Conservation (phyloP, 2,888 invertebrate species). For the Tipula unca region DNA sequence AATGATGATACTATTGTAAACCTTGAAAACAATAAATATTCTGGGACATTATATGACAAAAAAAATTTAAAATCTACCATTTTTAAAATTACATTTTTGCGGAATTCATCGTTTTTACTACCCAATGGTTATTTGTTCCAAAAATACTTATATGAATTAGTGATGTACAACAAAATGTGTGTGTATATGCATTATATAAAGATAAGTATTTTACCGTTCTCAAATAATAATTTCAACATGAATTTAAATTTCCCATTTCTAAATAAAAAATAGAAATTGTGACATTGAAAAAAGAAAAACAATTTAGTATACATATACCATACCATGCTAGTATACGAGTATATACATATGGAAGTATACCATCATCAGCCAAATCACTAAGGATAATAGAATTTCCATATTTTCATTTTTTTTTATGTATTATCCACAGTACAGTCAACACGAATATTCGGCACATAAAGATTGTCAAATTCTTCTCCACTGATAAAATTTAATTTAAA, state of each 20-base stretch:
- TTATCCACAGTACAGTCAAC: background rate
- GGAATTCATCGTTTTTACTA: background rate
- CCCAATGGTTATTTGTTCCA: background rate
- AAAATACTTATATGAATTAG: background rate
- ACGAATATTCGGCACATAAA: background rate
- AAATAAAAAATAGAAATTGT: background rate
- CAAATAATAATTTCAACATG: background rate
- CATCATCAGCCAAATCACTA: background rate
- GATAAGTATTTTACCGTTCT: background rate
- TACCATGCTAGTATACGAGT: background rate
- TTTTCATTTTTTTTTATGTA: background rate
- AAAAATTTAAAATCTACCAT: background rate
- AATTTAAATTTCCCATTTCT: background rate
- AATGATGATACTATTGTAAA: too few relatives aligned
- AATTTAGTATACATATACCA: background rate
- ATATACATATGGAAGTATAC: background rate
- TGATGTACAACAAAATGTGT: background rate
- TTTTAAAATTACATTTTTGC: background rate
- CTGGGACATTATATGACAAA: too few relatives aligned
- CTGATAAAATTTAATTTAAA: background rate
- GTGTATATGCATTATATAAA: background rate
- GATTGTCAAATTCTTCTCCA: background rate
- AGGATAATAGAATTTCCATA: background rate
- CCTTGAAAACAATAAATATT: too few relatives aligned
- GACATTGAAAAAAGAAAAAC: background rate